Base-by-base conservation (phyloP, 2,797 vertebrate genomes). In the Hippopotamyrus pictus region DNA sequence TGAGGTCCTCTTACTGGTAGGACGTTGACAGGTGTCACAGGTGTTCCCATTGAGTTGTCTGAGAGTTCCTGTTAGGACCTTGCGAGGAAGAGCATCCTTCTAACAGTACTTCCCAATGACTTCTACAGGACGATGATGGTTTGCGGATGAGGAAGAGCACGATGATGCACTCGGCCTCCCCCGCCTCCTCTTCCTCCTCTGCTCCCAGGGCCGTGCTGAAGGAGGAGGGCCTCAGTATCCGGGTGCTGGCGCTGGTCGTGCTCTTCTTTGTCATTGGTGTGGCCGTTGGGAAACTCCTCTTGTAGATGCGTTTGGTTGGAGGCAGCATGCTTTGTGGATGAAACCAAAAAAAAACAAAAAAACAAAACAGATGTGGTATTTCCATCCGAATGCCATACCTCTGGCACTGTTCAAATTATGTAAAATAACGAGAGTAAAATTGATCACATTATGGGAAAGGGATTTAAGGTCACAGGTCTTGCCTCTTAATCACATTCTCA, bases 181-280 rank as follows among this genome's bases (percentile, higher is more conserved):
- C 91, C 11, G 0, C 97, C 48, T 92, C 91, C 17, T 93, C 95
- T 25, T 76, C 88, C 89, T 93, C 91, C 12, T 94, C 95, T 19
- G 79, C 85, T 69, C 96, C 95, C 88, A 92, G 96, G 57, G 65
- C 91, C 85, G 91, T 95, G 90, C 97, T 96, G 93, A 98, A 97
- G 95, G 98, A 99, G 0, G 98, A 99, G 92, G 97, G 97, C 87
- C 93, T 98, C 91, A 98, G 96, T 92, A 93, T 95, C 93, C 96
- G 98, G 94, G 94, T 97, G 73, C 94, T 99, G 25, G 97, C 97
- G 51, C 95, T 99, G 94, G 96, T 98, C 90, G 94, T 99, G 91
- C 94, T 99, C 93, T 98, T 99, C 97, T 99, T 99, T 91, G 96
- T 98, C 92, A 94, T 99, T 73, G 98, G 98, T 87, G 95, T 98